Base-by-base conservation (phyloP, 92 coral and sea anemone species). In the Porites lobata region DNA sequence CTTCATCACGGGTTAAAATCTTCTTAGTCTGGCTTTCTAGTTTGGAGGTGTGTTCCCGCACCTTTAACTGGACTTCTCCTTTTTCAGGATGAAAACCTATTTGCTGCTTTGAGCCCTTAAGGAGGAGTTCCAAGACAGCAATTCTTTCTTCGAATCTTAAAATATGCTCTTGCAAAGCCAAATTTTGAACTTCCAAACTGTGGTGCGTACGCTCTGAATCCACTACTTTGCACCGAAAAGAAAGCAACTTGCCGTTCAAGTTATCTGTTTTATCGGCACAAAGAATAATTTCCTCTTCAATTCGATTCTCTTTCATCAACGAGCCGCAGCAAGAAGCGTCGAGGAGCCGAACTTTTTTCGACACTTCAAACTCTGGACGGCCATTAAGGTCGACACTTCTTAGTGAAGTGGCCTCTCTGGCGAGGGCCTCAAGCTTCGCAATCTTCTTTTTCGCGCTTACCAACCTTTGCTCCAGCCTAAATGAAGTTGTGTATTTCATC, bases 381-480 rank as follows among this genome's bases (percentile, higher is more conserved):
- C 47, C 47, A 38, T 38, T 38, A 38, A 86, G 38, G 65, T 69
- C 83, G 32, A 38, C 47, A 38, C 59, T 75, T 75, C 81, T 92
- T 56, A 80, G 86, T 64, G 69, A 85, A 47, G 86, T 81, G 20
- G 86, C 80, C 59, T 92, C 91, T 73, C 79, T 86, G 66, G 68
- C 80, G 53, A 82, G 19, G 20, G 47, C 81, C 71, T 88, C 91
- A 52, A 87, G 66, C 51, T 87, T 85, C 10, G 19, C 76, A 13
- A 79, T 76, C 80, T 90, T 94, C 80, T 84, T 92, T 54, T 77
- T 86, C 69, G 93, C 94, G 24, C 72, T 58, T 66, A 65, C 22
- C 57, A 86, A 62, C 2, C 90, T 91, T 79, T 92, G 95, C n/a
- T 94, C 93, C 19, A 94, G 69, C 78, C 78, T 80, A 0, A 90